phyloP scores from a whole-genome alignment of 1,140 invertebrate genomes.

The Drosophila sucinea region DNA sequence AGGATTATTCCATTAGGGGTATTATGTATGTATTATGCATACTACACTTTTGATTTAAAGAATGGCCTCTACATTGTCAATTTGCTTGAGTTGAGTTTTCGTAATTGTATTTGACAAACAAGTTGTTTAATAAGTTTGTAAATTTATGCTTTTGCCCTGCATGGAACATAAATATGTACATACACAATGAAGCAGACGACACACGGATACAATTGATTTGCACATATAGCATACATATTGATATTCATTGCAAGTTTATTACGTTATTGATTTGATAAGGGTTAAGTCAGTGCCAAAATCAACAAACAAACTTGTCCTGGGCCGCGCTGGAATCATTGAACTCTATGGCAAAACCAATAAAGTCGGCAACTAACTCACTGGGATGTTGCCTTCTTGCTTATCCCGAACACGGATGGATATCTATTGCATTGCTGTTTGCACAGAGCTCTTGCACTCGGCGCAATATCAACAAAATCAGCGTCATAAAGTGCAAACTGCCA shows the following conservation, averaged over 20 bases:
- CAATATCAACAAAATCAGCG: slow-evolving; percentile 75
- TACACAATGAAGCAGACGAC: slow-evolving; percentile 9
- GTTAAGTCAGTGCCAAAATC: slow-evolving; percentile 53
- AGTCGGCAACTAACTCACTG: slow-evolving; percentile 43
- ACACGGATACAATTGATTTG: not conserved
- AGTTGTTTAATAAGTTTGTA: not conserved
- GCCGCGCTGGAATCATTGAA: slow-evolving; percentile 44
- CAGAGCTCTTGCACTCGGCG: slow-evolving; percentile 53
- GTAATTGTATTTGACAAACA: not conserved
- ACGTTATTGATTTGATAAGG: slow-evolving; percentile 57
- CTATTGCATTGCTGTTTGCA: slow-evolving; percentile 67
- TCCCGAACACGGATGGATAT: slow-evolving; percentile 51
- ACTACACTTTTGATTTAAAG: too few relatives aligned
- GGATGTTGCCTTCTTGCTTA: not conserved
- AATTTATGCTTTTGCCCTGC: too few relatives aligned
- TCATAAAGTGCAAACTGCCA: slow-evolving; percentile 68
- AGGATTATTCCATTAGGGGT: too few relatives aligned
- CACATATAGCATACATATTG: not conserved
- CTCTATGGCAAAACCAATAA: slow-evolving; percentile 67
- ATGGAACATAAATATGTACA: not conserved
- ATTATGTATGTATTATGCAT: too few relatives aligned
- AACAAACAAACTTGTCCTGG: slow-evolving; percentile 56
- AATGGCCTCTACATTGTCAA: too few relatives aligned
- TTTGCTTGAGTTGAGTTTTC: too few relatives aligned
- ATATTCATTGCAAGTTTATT: slow-evolving; percentile 27